Evolutionary conservation across 2,113 vertebrate genomes (phyloP).

Genomic region (Chaetorhynchus papuensis): DNA sequence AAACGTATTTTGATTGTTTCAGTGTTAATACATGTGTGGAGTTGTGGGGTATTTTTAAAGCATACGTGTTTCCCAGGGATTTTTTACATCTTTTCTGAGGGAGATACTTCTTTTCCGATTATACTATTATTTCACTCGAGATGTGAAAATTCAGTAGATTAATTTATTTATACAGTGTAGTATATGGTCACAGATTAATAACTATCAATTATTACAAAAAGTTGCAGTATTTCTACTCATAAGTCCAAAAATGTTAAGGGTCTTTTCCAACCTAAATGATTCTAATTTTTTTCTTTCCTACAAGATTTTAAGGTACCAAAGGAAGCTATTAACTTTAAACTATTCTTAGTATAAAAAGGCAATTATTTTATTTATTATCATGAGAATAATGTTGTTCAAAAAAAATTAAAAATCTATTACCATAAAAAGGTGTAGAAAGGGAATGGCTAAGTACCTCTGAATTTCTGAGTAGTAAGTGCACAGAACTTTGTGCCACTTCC

Average conservation of each 20-base stretch:
- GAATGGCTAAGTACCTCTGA: background rate
- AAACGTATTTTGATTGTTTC: background rate
- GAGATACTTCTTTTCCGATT: background rate
- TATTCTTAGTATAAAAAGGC: background rate
- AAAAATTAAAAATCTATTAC: background rate
- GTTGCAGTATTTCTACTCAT: background rate
- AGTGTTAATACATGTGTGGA: background rate
- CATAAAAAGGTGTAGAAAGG: background rate
- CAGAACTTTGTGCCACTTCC: slow-evolving; percentile 52
- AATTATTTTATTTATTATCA: background rate
- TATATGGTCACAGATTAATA: background rate
- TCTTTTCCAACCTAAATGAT: background rate
- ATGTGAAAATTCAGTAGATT: background rate
- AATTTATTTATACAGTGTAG: background rate
- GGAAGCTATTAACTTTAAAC: background rate
- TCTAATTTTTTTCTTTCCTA: background rate
- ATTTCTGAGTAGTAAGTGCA: slow-evolving; percentile 51
- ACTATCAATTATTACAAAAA: background rate
- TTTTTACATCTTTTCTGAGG: background rate
- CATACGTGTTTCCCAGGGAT: background rate
- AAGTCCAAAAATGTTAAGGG: background rate
- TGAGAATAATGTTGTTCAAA: background rate
- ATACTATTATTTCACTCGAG: background rate
- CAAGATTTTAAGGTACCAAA: background rate
- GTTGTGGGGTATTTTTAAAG: background rate